These are phyloP conservation scores for Acanthurus tractus DNA, from an alignment of 2,797 vertebrate species.

Conservation along the genomic window DNA sequence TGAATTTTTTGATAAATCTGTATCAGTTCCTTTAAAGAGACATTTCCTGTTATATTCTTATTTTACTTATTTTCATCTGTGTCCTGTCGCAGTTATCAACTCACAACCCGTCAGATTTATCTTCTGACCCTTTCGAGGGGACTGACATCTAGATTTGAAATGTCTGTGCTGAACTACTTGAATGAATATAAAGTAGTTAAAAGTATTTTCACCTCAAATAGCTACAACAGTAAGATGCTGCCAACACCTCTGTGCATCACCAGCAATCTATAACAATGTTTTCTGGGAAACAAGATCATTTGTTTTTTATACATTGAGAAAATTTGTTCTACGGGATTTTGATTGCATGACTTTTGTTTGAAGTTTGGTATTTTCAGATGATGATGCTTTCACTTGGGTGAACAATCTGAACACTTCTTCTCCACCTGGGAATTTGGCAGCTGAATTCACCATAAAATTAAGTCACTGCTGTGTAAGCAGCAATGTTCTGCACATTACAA, in stretches of 20 bases:
- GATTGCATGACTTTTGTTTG: background rate
- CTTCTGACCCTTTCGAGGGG: background rate
- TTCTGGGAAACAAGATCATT: background rate
- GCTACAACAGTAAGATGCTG: background rate
- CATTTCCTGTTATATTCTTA: background rate
- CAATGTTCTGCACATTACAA: constrained; percentile 41
- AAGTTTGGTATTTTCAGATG: background rate
- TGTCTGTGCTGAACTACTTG: background rate
- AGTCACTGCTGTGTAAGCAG: constrained; percentile 26
- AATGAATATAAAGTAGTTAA: background rate
- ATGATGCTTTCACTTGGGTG: background rate
- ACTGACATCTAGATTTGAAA: background rate
- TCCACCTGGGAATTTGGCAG: background rate
- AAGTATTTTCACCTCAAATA: background rate
- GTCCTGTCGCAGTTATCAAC: background rate
- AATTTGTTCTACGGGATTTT: background rate
- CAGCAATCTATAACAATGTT: background rate
- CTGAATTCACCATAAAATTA: background rate
- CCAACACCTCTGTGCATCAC: background rate
- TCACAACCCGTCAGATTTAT: background rate
- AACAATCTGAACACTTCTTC: background rate
- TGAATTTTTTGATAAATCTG: background rate
- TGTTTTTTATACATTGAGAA: background rate
- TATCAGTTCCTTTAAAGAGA: background rate
- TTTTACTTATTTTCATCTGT: background rate